phyloP scores from a whole-genome alignment of 2,888 invertebrate genomes.

The Dusona sp. region DNA sequence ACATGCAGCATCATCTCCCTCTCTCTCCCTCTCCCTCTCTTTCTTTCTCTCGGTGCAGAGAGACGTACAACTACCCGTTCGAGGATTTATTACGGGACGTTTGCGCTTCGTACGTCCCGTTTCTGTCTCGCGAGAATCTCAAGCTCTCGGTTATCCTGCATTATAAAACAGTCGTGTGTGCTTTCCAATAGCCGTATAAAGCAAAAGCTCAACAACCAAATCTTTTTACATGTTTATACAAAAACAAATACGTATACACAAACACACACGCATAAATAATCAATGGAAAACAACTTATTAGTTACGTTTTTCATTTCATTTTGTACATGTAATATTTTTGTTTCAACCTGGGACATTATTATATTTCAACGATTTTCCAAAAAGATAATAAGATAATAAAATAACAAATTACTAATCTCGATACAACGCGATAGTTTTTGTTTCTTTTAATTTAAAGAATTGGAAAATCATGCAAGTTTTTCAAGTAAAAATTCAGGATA shows the following conservation, averaged over 20 bases:
- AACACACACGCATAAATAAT: too few relatives aligned
- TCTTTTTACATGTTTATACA: conserved; percentile 41
- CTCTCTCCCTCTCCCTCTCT: neutral
- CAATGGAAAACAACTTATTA: too few relatives aligned
- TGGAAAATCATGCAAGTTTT: too few relatives aligned
- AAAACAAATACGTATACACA: neutral
- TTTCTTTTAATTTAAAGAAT: too few relatives aligned
- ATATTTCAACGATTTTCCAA: too few relatives aligned
- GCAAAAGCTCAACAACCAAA: conserved; percentile 69
- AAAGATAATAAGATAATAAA: too few relatives aligned
- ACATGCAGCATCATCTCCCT: conserved; percentile 2
- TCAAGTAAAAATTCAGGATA: too few relatives aligned
- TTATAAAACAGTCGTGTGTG: conserved; percentile 81
- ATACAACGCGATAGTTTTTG: too few relatives aligned
- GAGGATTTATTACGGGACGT: conserved; percentile 82
- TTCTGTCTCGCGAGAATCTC: conserved; percentile 71
- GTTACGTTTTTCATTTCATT: too few relatives aligned
- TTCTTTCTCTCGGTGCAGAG: conserved; percentile 62
- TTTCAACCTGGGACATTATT: too few relatives aligned
- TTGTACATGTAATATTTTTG: too few relatives aligned
- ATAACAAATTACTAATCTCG: too few relatives aligned
- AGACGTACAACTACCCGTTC: conserved; percentile 80
- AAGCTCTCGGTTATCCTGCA: conserved; percentile 77
- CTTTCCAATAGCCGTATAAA: conserved; percentile 76
- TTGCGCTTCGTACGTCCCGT: conserved; percentile 71